phyloP scores from a whole-genome alignment of 2,113 vertebrate species.

The Anolis carolinensis region DNA sequence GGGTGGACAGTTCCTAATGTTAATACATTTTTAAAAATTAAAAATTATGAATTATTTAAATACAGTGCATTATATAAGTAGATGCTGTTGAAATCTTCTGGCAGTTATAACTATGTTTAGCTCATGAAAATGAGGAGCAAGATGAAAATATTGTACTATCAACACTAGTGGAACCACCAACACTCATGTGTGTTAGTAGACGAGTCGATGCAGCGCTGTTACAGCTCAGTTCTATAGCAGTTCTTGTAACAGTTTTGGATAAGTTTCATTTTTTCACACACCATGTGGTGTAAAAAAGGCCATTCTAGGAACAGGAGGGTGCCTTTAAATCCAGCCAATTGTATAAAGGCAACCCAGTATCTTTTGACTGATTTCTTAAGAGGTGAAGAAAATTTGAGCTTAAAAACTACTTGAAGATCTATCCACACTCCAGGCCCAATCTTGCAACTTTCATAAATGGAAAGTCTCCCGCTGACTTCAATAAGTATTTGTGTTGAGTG shows the following conservation, averaged over 20 bases:
- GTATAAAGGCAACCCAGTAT: not conserved
- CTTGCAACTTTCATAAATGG: not conserved
- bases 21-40: too few species aligned
- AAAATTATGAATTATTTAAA: not conserved
- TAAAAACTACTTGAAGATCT: not conserved
- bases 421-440: not conserved
- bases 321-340: not conserved
- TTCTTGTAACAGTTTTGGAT: not conserved
- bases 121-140: not conserved
- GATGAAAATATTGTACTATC: not conserved
- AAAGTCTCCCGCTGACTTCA: not conserved
- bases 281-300: not conserved
- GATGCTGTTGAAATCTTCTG: not conserved
- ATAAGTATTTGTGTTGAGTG: not conserved
- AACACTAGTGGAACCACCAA: not conserved
- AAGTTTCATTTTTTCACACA: not conserved
- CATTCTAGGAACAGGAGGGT: not conserved
- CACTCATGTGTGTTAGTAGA: not conserved
- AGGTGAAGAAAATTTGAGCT: not conserved
- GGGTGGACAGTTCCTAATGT: too few species aligned
- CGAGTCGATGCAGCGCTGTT: not conserved
- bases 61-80: not conserved
- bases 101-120: not conserved
- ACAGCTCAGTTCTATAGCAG: not conserved
- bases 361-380: slow-evolving; percentile 5